These are phyloP conservation scores for Zeuzera pyrina DNA, from an alignment of 2,888 invertebrate genomes.

Conservation along the genomic window DNA sequence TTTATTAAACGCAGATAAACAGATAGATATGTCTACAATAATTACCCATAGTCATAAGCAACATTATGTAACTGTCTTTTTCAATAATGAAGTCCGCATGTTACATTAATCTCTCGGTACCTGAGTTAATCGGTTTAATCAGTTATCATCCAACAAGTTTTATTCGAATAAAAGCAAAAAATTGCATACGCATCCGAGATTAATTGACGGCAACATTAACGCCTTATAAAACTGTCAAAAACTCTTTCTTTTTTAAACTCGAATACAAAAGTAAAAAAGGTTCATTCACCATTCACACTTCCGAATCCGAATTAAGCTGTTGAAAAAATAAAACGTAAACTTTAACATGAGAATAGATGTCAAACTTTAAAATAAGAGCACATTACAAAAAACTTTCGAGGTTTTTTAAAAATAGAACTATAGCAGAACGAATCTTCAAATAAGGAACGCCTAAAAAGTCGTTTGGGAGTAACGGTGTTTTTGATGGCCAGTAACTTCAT, in stretches of 20 bases:
- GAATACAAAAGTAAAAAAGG: conserved; percentile 4
- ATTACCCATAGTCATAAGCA: no score
- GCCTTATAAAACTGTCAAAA: conserved; percentile 11
- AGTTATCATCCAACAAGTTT: no score
- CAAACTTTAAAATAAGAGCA: conserved; percentile 17
- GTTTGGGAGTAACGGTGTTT: conserved; percentile 35
- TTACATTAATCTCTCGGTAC: no score
- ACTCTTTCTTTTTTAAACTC: conserved; percentile 3
- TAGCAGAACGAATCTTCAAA: conserved; percentile 42
- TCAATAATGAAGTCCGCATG: no score
- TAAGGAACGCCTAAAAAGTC: conserved; percentile 35
- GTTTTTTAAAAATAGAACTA: conserved; percentile 26
- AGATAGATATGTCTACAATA: no score
- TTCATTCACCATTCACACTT: conserved; percentile 1
- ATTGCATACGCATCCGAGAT: conserved; percentile 6
- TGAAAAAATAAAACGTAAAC: conserved; percentile 4
- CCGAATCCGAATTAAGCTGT: conserved; percentile 3
- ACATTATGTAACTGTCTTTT: no score
- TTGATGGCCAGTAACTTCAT: conserved; percentile 26
- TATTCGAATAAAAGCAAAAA: not conserved
- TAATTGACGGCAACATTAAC: conserved; percentile 9
- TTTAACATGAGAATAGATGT: conserved; percentile 8
- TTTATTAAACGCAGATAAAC: no score
- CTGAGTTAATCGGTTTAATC: no score
- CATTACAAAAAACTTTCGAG: conserved; percentile 16